Base-by-base conservation (phyloP, 2,113 vertebrate species). In the Nannospalax galili region DNA sequence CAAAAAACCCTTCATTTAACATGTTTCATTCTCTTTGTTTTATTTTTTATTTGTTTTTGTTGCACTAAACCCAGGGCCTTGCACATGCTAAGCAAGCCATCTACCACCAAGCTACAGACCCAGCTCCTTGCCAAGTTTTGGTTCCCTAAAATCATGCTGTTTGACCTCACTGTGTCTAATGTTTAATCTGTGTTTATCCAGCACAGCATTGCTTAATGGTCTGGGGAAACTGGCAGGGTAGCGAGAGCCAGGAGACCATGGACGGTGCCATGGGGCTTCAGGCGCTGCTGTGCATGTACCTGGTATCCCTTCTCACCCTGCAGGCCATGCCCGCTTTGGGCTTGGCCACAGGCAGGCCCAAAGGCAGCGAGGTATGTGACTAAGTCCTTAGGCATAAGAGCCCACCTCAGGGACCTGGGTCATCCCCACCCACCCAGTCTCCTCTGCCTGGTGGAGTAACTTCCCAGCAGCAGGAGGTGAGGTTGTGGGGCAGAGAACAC, bases 291-390 rank as follows among this genome's bases (percentile, higher is more conserved):
- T 97, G 16, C 28, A 3, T 97, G 93, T 97, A 73, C 7, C 67
- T 98, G 95, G 65, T 30, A 48, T 90, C 95, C 62, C 79, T 98
- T 96, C 97, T 98, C 0, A 5, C 91, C 80, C 91, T 98, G 88
- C 88, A 95, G 95, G 96, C 92, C 40, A 0, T 69, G 86, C 65
- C 91, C 0, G 19, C 91, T 97, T 97, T 88, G 92, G 97, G 74
- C 37, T 97, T 87, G 35, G 95, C 97, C 40, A 28, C 96, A 90
- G 74, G 92, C 92, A 97, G 58, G 48, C 60, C 97, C 94, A 98
- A 96, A 97, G 96, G 94, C 93, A 84, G 73, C n/a, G 94, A 98
- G 98, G 98, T 98, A 98, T 93, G 98, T 98, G 95, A 86, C 35
- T 78, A 94, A 52, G 62, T 9, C 52, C 73, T 69, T 2, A 19